Evolutionary conservation across 2,113 vertebrate species (phyloP).

Genomic region (Chloroceryle aenea): DNA sequence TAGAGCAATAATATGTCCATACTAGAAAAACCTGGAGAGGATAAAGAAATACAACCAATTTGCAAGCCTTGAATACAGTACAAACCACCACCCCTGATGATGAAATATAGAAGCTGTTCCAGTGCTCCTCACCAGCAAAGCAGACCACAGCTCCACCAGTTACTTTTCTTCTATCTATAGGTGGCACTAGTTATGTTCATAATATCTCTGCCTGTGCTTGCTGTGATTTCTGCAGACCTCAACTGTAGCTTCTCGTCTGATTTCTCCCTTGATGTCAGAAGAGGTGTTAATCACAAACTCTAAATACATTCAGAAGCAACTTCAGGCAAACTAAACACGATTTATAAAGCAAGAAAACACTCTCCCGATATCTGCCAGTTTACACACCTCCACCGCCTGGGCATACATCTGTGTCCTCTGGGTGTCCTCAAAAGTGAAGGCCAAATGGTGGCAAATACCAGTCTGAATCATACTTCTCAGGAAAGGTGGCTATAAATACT

Average conservation of each 20-base stretch:
- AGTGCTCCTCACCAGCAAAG: rapidly evolving
- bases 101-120: not conserved
- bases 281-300: not conserved
- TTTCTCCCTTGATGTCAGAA: not conserved
- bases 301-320: not conserved
- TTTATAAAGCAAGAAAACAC: not conserved
- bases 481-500: not conserved
- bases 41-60: not conserved
- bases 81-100: not conserved
- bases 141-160: not conserved
- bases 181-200: not conserved
- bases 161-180: not conserved
- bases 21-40: not conserved
- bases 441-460: not conserved
- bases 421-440: not conserved
- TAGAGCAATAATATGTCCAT: not conserved
- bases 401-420: rapidly evolving
- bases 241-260: not conserved
- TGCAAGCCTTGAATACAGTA: not conserved
- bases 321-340: not conserved
- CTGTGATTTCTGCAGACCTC: not conserved
- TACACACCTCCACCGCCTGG: not conserved
- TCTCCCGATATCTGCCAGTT: not conserved
- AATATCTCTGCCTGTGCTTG: not conserved
- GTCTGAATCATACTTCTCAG: not conserved